Evolutionary conservation across 2,113 vertebrate genomes (phyloP), one percentile per base, ranked within the genome.

Genomic region (Elachura formosa): DNA sequence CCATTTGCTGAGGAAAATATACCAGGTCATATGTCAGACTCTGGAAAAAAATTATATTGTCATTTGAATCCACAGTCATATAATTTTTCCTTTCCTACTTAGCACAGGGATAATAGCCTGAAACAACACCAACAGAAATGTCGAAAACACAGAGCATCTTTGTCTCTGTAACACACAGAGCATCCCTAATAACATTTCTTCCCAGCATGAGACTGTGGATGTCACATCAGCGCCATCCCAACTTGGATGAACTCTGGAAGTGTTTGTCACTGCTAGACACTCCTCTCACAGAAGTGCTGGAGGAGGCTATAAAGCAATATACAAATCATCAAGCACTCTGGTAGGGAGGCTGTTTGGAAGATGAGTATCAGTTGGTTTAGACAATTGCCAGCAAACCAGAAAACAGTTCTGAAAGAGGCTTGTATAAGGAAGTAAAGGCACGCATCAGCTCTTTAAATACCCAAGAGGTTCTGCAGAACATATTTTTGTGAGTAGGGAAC

Each of bases 161-260:
- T 89, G 71, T 89, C 62, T 89, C 26, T 33, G 34, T 25, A 51
- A 89, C 46, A 72, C 43, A 67, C 29, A 80, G 34, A 93, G 58
- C 61, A 89, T 76, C 62, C 45, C 58, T 81, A 93, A 82, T 84
- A 84, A 81, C 40, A 72, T 68, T 94, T 92, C 73, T 92, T 89
- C 83, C 36, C 88, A 79, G 80, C 69, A 3, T 55, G 93, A 84
- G 69, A 56, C 12, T 56, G 56, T 26, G 12, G 54, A 40, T 94
- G 84, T 82, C 69, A 49, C 68, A 73, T 71, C 75, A 81, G 54
- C 7, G 0, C 76, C 2, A 4, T 92, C 79, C 87, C 90, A 84
- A 0, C 64, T 86, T 95, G 82, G 87, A 94, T 43, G 75, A 93
- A 48, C 82, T 88, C 75, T 95, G 90, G 55, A 86, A 90, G 23